phyloP scores from a whole-genome alignment of 2,888 invertebrate genomes.

The Lamellibrachia satsuma region DNA sequence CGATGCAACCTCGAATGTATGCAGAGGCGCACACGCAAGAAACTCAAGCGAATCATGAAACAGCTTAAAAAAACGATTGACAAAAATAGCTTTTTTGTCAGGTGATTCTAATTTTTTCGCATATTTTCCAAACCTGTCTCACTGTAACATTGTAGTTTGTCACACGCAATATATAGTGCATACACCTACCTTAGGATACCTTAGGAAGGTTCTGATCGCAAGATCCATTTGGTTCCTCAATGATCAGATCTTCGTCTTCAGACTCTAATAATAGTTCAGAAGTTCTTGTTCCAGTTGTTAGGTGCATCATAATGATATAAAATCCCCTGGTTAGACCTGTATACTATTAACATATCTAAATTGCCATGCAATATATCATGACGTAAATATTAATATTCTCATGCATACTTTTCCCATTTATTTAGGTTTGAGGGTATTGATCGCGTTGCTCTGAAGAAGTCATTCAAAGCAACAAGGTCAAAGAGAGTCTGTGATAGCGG shows the following conservation, averaged over 20 bases:
- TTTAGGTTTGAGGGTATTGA: constrained; percentile 53
- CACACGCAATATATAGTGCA: too few species aligned
- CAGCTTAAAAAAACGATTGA: constrained; percentile 50
- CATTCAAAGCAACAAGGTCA: constrained; percentile 51
- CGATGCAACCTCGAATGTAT: constrained; percentile 57
- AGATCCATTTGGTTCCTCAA: too few species aligned
- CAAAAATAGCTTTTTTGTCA: constrained; percentile 50
- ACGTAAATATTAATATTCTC: background rate
- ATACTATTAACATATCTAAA: too few species aligned
- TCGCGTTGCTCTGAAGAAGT: constrained; percentile 51
- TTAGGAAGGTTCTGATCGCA: too few species aligned
- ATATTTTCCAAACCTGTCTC: background rate
- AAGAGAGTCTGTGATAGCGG: constrained; percentile 50
- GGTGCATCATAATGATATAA: too few species aligned
- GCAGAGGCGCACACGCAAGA: constrained; percentile 50
- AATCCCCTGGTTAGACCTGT: too few species aligned
- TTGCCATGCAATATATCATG: too few species aligned
- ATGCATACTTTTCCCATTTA: background rate
- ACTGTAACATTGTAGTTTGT: too few species aligned
- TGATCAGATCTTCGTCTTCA: too few species aligned
- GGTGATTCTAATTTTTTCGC: constrained; percentile 41
- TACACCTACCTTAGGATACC: too few species aligned
- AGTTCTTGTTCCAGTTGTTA: too few species aligned
- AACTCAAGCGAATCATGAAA: constrained; percentile 56
- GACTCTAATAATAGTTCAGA: too few species aligned